Conservation (phyloP, 53 echinoderm and acorn worm genomes). For the Hippasteria phrygiana region DNA sequence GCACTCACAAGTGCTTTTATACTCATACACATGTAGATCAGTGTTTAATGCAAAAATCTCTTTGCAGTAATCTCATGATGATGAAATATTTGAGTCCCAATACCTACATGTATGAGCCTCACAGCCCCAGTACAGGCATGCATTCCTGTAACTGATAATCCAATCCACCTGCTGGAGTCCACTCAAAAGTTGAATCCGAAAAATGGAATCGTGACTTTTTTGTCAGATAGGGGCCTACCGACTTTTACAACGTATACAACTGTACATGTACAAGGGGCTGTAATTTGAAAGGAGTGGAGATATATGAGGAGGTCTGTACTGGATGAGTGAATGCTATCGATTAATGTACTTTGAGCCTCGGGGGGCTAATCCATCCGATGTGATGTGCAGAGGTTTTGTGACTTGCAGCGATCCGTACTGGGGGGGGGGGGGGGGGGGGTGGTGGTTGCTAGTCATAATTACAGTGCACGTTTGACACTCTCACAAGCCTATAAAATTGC, state of each 20-base stretch:
- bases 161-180: too few relatives aligned
- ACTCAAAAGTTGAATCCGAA: too few relatives aligned
- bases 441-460: neutral
- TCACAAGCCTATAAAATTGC: neutral
- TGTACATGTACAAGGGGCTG: too few relatives aligned
- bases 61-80: too few relatives aligned
- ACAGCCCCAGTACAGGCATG: too few relatives aligned
- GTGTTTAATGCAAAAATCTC: too few relatives aligned
- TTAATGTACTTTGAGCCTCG: neutral
- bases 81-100: too few relatives aligned
- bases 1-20: too few relatives aligned
- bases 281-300: neutral
- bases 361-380: neutral
- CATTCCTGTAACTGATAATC: too few relatives aligned
- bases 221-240: neutral
- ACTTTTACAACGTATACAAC: too few relatives aligned
- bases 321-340: neutral
- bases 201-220: neutral
- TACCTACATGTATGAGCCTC: too few relatives aligned
- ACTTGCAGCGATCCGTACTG: neutral
- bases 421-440: neutral
- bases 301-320: neutral
- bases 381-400: neutral
- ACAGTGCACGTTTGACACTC: slow-evolving; percentile 23
- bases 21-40: too few relatives aligned